A percentile compares a stretch with the other conserved stretches of the same genome.
phyloP scores from a whole-genome alignment of 2,797 vertebrate species.

The Pitangus sulphuratus region DNA sequence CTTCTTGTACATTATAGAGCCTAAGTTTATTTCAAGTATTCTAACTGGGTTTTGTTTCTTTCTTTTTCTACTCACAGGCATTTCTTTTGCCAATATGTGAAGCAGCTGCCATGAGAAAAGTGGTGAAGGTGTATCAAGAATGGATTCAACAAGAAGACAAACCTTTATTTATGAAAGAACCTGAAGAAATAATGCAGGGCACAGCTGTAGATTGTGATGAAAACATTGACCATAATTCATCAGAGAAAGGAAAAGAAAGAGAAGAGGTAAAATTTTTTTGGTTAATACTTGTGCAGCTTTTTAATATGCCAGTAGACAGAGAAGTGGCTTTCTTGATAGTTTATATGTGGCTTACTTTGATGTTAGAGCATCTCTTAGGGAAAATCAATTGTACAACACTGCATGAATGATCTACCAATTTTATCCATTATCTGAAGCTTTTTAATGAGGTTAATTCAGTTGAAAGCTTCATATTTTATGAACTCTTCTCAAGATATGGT shows the following conservation, averaged over 20 bases:
- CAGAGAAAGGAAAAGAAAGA: conserved; percentile 81
- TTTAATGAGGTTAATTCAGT: background rate
- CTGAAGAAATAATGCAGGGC: conserved; percentile 83
- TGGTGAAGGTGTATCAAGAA: conserved; percentile 97
- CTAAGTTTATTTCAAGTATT: background rate
- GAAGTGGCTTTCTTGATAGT: background rate
- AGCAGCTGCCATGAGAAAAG: conserved; percentile 96
- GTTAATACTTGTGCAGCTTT: background rate
- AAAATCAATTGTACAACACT: background rate
- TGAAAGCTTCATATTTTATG: background rate
- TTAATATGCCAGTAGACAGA: background rate
- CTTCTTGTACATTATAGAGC: background rate
- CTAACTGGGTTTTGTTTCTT: background rate
- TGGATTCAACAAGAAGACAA: conserved; percentile 98
- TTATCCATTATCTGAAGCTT: background rate
- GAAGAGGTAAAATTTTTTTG: conserved; percentile 82
- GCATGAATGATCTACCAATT: background rate
- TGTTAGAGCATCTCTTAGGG: background rate
- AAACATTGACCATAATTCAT: conserved; percentile 63
- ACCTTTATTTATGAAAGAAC: conserved; percentile 96
- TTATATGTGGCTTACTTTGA: background rate
- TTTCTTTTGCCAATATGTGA: conserved; percentile 97
- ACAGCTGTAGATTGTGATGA: conserved; percentile 73
- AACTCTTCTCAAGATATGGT: background rate
- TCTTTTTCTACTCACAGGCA: conserved; percentile 77